These are phyloP conservation scores for Minunthozetes semirufus DNA, from an alignment of 2,888 invertebrate species.

Conservation along the genomic window DNA sequence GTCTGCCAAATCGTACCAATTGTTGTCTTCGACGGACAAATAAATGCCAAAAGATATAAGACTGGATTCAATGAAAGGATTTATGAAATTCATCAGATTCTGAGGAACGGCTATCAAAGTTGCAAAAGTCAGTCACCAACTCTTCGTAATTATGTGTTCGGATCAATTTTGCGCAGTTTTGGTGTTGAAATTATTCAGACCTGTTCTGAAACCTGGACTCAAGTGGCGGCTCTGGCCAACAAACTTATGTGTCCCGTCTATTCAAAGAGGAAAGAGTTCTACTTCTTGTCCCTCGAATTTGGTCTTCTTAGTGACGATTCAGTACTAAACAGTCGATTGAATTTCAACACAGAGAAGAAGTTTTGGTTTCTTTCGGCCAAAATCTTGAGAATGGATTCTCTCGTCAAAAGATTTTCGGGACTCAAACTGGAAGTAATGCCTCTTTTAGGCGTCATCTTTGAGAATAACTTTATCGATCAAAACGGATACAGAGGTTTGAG, in stretches of 20 bases:
- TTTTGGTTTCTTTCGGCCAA: background rate
- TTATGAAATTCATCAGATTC: background rate
- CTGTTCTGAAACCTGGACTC: background rate
- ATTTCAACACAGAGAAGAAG: background rate
- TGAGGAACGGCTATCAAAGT: background rate
- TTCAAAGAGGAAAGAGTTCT: background rate
- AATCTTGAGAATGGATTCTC: background rate
- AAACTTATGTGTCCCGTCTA: background rate
- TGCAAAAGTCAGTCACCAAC: background rate
- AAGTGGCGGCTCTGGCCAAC: background rate
- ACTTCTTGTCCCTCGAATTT: background rate
- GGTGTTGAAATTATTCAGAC: background rate
- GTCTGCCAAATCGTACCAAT: background rate
- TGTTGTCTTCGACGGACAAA: background rate
- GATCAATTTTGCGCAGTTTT: background rate
- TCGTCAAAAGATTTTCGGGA: background rate
- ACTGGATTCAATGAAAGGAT: background rate
- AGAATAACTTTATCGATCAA: background rate
- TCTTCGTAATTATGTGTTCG: conserved; percentile 9
- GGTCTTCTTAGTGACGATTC: background rate
- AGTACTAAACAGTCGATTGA: background rate
- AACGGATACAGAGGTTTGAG: background rate
- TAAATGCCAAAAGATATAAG: background rate
- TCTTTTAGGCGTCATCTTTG: background rate
- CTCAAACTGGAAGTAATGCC: background rate